Evolutionary conservation across 2,888 invertebrate genomes (phyloP), one percentile per base, ranked within the genome.

Genomic region (Tetropium fuscum): DNA sequence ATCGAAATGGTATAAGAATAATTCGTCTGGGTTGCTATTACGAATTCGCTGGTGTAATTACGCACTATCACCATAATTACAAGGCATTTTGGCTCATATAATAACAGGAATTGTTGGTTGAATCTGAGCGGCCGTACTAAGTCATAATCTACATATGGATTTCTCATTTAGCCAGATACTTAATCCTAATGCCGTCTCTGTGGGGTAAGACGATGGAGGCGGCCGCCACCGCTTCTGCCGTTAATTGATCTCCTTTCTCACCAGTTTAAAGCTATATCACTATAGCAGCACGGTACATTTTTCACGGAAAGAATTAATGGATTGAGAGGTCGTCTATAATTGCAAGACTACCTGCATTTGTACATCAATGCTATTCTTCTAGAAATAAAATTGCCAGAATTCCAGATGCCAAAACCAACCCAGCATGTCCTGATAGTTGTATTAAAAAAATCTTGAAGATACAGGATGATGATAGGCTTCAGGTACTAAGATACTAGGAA

Each of bases 141-240:
- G 67, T 72, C 68, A 74, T 74, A 74, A 77, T 77, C 76, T 77
- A 75, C 76, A 78, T 78, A 78, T 77, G 78, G 78, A 78, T 78
- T 78, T 74, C 77, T 74, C 75, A 76, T 77, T 78, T 75, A 75
- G 72, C 73, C 71, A 73, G 70, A 74, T 74, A 75, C 74, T 77
- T 77, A 76, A 78, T 77, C 76, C 76, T 71, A 73, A 74, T 76
- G 70, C 73, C 74, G 73, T 69, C 70, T 72, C 73, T 68, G 71
- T 68, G 69, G 65, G 45, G 61, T 53, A 48, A 53, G 49, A 58
- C 34, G 56, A 25, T 11, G 53, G 54, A 71, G 68, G 69, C 73
- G 73, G 74, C 70, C 71, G 69, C 66, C 64, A 19, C 47, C 51
- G 44, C 60, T 58, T 63, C 60, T 72, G 75, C 71, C 74, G 77